Conservation (phyloP, 2,888 invertebrate species). For the Habroteleia sp. region DNA sequence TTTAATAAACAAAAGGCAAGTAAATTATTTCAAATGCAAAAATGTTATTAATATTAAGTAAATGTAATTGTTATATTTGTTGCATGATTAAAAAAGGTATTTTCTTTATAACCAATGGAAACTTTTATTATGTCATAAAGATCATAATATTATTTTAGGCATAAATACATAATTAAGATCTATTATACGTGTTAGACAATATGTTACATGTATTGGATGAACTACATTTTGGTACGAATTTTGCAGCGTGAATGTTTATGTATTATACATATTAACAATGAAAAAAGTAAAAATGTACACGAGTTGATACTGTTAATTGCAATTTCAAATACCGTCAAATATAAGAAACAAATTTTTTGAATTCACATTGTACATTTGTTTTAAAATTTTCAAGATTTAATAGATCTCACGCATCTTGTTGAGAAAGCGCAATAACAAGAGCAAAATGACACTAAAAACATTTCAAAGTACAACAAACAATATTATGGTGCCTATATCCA, state of each 20-base stretch:
- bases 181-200: slow-evolving; percentile 53
- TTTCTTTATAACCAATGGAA: slow-evolving; percentile 50
- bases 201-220: slow-evolving; percentile 58
- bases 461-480: slow-evolving; percentile 47
- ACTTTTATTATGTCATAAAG: slow-evolving; percentile 53
- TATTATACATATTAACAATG: slow-evolving; percentile 55
- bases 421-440: slow-evolving; percentile 48
- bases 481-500: slow-evolving; percentile 38
- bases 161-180: slow-evolving; percentile 54
- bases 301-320: slow-evolving; percentile 9
- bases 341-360: slow-evolving; percentile 3
- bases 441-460: slow-evolving; percentile 45
- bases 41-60: background rate
- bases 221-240: slow-evolving; percentile 59
- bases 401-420: slow-evolving; percentile 23
- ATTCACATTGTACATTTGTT: background rate
- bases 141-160: slow-evolving; percentile 57
- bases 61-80: too few relatives aligned
- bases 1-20: too few relatives aligned
- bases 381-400: slow-evolving; percentile 4
- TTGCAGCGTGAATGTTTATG: slow-evolving; percentile 34
- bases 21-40: too few relatives aligned
- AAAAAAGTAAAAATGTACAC: slow-evolving; percentile 19
- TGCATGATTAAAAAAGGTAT: too few relatives aligned
- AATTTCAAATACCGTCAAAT: slow-evolving; percentile 9